Evolutionary conservation across 2,113 vertebrate species (phyloP).

Genomic region (Rhinolophus ferrumequinum): DNA sequence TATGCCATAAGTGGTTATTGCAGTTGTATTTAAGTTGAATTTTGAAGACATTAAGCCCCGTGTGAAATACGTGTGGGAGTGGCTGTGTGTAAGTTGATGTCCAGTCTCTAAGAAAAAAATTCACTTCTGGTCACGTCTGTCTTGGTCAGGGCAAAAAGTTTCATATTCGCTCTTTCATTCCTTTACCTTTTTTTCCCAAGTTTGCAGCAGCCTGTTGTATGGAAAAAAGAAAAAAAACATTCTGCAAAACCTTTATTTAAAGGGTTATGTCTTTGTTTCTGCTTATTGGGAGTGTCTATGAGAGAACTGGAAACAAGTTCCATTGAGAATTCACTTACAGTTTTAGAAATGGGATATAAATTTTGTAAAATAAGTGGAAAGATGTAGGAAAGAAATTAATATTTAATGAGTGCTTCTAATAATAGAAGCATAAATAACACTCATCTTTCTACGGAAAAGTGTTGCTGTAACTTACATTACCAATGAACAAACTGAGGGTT

Average conservation of each 20-base stretch:
- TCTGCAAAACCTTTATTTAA: neutral
- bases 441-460: neutral
- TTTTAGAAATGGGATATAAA: neutral
- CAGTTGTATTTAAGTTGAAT: neutral
- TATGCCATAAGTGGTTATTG: neutral
- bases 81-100: neutral
- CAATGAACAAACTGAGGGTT: neutral
- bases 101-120: neutral
- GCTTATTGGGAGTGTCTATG: neutral
- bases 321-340: neutral
- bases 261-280: neutral
- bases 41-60: neutral
- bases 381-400: neutral
- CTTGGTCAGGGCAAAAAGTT: neutral
- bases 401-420: neutral
- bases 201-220: neutral
- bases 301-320: neutral
- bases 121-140: neutral
- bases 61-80: neutral
- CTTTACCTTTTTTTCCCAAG: neutral
- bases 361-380: constrained; percentile 9
- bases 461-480: neutral
- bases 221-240: neutral
- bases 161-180: neutral
- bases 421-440: neutral